A percentile compares a stretch with the other conserved stretches of the same genome.
Evolutionary conservation across 2,888 invertebrate genomes (phyloP).

Genomic region (Lasioglossum vierecki): DNA sequence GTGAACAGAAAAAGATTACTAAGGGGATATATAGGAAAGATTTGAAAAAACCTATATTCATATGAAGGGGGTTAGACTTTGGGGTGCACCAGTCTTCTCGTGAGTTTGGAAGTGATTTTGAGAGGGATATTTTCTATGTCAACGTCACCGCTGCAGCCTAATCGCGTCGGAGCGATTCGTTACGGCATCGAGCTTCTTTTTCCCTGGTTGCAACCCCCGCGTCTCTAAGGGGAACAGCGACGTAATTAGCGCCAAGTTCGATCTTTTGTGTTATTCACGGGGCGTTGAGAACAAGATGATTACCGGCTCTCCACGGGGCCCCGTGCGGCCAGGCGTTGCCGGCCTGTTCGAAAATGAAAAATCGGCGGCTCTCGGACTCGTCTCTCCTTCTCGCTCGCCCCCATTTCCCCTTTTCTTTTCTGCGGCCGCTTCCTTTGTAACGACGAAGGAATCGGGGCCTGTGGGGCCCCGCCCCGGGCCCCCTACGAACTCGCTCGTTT

Average conservation of each 20-base stretch:
- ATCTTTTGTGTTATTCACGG: constrained; percentile 77
- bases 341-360: constrained; percentile 70
- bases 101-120: no score
- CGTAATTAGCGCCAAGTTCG: constrained; percentile 80
- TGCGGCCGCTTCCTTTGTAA: constrained; percentile 35
- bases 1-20: no score
- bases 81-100: no score
- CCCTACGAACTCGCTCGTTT: constrained; percentile 62
- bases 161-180: constrained; percentile 16
- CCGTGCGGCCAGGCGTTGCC: constrained; percentile 55
- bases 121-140: no score
- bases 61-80: no score
- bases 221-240: constrained; percentile 45
- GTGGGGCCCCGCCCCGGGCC: constrained; percentile 16
- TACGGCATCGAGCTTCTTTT: constrained; percentile 1
- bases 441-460: constrained; percentile 18
- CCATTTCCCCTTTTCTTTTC: constrained; percentile 40
- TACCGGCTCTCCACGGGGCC: constrained; percentile 74
- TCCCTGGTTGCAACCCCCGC: constrained; percentile 19
- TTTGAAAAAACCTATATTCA: no score
- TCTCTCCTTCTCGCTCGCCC: constrained; percentile 26
- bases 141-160: background rate
- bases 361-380: constrained; percentile 50
- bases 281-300: constrained; percentile 80
- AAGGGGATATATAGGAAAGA: no score